Base-by-base conservation (phyloP, 2,797 vertebrate genomes). In the Columba guinea region DNA sequence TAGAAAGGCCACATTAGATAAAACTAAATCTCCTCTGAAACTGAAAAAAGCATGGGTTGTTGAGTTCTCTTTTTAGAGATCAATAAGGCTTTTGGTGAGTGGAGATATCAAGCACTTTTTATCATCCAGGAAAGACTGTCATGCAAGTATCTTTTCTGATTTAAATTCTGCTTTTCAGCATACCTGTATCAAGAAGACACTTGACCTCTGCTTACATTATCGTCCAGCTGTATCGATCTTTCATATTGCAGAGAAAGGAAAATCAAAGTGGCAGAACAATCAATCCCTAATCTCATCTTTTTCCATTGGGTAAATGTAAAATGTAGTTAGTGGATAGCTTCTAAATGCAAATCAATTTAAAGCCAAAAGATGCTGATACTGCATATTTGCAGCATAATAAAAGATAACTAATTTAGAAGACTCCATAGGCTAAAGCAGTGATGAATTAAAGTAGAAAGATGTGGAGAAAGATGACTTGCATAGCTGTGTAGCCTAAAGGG, bases 1-100 rank as follows among this genome's bases (percentile, higher is more conserved):
- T 90, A 94, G 74, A 94, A 85, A 90, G 92, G 82, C 87, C 89
- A 88, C 90, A 62, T 94, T 89, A 97, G 92, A 96, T 81, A 95
- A 97, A 97, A 95, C 90, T 92, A 96, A 84, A 91, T 91, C 96
- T 95, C 94, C 89, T 95, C 84, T 49, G 82, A 94, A 90, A 95
- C 28, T 3, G 20, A 87, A 95, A 96, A 96, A 85, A 51, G 41
- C 19, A 5, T 93, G 92, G 71, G 75, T 81, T 71, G 92, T 83
- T 87, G 74, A 63, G 92, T 93, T 96, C 13, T 16, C 87, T 92
- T 86, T 93, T 87, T 81, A 92, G 92, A 96, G 89, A 96, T 96
- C 90, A 96, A 52, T 95, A 78, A 93, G 77, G 58, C 51, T 90
- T 97, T 97, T 90, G 95, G 90, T 95, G 88, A 91, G 89, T 77